Percentiles rank a stretch among this genome's conserved stretches.
These are phyloP conservation scores for Yponomeuta malinellus DNA, from an alignment of 2,888 invertebrate genomes.

Conservation along the genomic window DNA sequence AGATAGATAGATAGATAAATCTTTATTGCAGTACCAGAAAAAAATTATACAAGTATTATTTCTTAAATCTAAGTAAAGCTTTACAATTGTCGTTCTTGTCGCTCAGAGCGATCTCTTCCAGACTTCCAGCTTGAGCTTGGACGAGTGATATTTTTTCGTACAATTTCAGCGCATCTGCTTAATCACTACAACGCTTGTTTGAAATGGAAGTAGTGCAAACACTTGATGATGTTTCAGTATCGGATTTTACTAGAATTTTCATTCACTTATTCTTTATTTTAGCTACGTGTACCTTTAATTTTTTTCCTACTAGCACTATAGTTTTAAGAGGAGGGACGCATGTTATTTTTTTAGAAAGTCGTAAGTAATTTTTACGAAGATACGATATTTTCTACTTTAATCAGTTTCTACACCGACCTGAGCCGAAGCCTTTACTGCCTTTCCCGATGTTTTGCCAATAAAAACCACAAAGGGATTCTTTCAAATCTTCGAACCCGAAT, in stretches of 20 bases:
- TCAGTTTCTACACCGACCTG: neutral
- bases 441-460: neutral
- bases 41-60: too few relatives aligned
- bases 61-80: too few relatives aligned
- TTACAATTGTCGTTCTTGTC: neutral
- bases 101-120: neutral
- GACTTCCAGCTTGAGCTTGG: too few relatives aligned
- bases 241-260: neutral
- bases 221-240: neutral
- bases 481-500: neutral
- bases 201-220: too few relatives aligned
- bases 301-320: neutral
- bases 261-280: neutral
- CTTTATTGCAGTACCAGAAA: too few relatives aligned
- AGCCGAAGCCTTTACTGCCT: neutral
- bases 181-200: too few relatives aligned
- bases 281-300: neutral
- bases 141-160: too few relatives aligned
- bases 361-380: neutral
- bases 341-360: neutral
- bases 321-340: neutral
- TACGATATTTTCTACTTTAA: neutral
- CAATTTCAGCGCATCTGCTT: too few relatives aligned
- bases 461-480: conserved; percentile 1
- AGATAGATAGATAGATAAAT: too few relatives aligned